Conservation (phyloP, 2,888 invertebrate genomes). For the Steinernema carpocapsae region DNA sequence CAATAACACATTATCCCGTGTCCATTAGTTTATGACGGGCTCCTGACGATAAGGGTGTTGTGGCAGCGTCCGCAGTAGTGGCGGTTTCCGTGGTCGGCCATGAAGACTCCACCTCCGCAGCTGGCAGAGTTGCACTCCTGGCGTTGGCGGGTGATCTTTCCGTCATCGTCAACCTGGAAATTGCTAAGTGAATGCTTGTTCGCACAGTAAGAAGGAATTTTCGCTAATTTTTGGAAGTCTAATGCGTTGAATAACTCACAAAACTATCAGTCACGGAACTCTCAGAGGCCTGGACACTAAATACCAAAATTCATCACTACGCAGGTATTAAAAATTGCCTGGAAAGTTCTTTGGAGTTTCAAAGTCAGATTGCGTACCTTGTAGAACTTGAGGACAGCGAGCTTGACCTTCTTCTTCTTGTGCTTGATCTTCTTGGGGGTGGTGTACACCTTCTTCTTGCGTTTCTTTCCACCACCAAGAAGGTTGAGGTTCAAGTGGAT, state of each 20-base stretch:
- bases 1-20: no score
- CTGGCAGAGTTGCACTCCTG: slow-evolving; percentile 94
- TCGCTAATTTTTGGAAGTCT: neutral
- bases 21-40: no score
- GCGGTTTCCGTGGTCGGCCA: slow-evolving; percentile 98
- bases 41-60: slow-evolving; percentile 93
- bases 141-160: slow-evolving; percentile 93
- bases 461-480: slow-evolving; percentile 97
- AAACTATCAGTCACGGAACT: slow-evolving; percentile 38
- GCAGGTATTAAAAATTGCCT: no score
- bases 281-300: slow-evolving; percentile 62
- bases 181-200: neutral
- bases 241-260: slow-evolving; percentile 28
- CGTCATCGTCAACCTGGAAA: slow-evolving; percentile 92
- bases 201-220: no score
- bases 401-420: slow-evolving; percentile 99
- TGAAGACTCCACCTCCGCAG: slow-evolving; percentile 98
- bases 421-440: slow-evolving; percentile 99
- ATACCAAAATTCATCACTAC: slow-evolving; percentile 46
- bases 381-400: slow-evolving; percentile 96
- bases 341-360: no score
- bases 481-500: slow-evolving; percentile 77
- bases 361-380: slow-evolving; percentile 76
- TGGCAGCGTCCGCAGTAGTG: slow-evolving; percentile 98
- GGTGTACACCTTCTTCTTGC: slow-evolving; percentile 99